phyloP scores from a whole-genome alignment of 2,113 vertebrate genomes.

The Theristicus caerulescens region DNA sequence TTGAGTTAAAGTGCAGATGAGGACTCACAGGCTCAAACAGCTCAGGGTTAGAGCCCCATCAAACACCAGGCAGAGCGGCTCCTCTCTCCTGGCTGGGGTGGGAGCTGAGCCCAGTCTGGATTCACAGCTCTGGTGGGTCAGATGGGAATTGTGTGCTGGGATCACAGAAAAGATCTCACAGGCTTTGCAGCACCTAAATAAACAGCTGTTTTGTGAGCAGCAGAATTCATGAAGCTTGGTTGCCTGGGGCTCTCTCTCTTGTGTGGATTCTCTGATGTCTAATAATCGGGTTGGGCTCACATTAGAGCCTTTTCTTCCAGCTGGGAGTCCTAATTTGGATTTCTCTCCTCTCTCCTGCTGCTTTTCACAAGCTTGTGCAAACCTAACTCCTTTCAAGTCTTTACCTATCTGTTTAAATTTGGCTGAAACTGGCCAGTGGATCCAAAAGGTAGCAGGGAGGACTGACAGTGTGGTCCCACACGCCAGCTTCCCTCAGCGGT shows the following conservation, averaged over 20 bases:
- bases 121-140: neutral
- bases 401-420: neutral
- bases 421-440: neutral
- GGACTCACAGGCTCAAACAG: neutral
- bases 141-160: neutral
- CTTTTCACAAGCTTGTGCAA: conserved; percentile 30
- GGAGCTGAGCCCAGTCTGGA: neutral
- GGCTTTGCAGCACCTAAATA: conserved; percentile 27
- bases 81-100: neutral
- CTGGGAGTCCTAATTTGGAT: conserved; percentile 54
- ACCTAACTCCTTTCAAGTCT: neutral
- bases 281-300: conserved; percentile 61
- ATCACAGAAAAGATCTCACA: neutral
- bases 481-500: neutral
- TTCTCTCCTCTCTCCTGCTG: conserved; percentile 40
- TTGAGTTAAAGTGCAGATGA: neutral
- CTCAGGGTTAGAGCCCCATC: neutral
- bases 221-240: conserved; percentile 42
- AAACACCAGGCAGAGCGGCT: neutral
- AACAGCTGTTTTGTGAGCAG: conserved; percentile 47
- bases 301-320: conserved; percentile 62
- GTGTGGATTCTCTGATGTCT: conserved; percentile 70
- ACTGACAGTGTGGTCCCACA: neutral
- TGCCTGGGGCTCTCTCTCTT: conserved; percentile 43
- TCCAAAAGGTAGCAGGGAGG: neutral